These are phyloP conservation scores for Cataglyphis rosenhaueri DNA, from an alignment of 2,888 invertebrate genomes.

Conservation along the genomic window DNA sequence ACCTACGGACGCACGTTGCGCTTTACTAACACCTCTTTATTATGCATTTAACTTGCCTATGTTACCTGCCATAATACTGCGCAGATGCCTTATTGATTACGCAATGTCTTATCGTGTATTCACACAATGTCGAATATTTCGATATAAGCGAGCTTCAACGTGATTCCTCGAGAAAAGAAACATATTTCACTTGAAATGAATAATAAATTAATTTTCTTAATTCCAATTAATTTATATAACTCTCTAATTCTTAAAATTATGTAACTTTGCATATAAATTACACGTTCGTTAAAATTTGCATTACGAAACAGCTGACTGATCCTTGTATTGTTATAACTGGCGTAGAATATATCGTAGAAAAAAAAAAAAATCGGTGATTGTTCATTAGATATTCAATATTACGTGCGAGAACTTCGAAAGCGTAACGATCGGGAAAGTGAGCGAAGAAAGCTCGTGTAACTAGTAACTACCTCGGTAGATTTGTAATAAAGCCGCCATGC, in stretches of 20 bases:
- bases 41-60: conserved; percentile 15
- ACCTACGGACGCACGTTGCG: conserved; percentile 30
- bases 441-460: conserved; percentile 43
- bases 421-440: conserved; percentile 45
- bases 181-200: not conserved
- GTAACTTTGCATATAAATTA: not conserved
- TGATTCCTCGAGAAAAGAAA: not conserved
- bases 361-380: conserved; percentile 19
- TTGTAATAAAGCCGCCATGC: conserved; percentile 24
- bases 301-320: not conserved
- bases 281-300: not conserved
- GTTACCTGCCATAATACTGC: conserved; percentile 35
- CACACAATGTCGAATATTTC: conserved; percentile 12
- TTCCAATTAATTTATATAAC: not conserved
- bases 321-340: not conserved
- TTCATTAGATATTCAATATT: conserved; percentile 32
- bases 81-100: conserved; percentile 42
- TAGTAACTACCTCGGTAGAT: not conserved
- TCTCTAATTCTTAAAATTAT: not conserved
- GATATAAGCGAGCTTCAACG: not conserved
- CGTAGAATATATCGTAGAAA: not conserved
- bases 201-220: not conserved
- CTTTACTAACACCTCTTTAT: conserved; percentile 32
- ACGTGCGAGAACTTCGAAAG: conserved; percentile 23
- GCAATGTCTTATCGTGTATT: conserved; percentile 33